Evolutionary conservation across 2,113 vertebrate species (phyloP).

Genomic region (Aythya baeri): DNA sequence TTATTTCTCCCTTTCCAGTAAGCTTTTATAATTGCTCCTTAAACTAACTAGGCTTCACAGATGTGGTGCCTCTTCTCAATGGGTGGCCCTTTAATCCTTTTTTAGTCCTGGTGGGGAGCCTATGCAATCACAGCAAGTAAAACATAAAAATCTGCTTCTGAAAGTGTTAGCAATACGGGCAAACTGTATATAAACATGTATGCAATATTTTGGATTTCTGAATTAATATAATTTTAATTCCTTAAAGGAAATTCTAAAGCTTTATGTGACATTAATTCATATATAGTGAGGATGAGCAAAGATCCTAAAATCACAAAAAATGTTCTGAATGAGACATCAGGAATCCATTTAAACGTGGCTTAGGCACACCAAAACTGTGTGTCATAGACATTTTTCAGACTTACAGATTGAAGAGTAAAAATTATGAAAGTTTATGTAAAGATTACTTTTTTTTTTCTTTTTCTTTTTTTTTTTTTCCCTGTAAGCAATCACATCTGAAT

Average conservation of each 20-base stretch:
- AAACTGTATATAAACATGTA: not conserved
- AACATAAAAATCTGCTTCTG: not conserved
- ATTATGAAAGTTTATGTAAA: not conserved
- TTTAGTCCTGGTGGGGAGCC: not conserved
- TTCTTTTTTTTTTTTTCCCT: not conserved
- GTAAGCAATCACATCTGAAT: not conserved
- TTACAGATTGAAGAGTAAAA: not conserved
- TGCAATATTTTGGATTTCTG: not conserved
- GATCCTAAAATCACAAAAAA: not conserved
- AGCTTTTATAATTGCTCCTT: slow-evolving; percentile 8
- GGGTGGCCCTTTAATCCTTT: slow-evolving; percentile 3
- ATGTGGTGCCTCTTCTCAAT: not conserved
- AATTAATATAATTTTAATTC: not conserved
- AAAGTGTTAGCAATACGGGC: not conserved
- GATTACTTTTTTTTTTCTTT: not conserved
- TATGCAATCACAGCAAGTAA: not conserved
- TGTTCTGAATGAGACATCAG: not conserved
- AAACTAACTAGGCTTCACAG: slow-evolving; percentile 16
- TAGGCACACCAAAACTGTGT: not conserved
- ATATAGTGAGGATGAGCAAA: not conserved
- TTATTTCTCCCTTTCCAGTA: not conserved
- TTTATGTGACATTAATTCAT: not conserved
- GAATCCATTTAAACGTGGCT: not conserved
- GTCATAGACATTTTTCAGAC: not conserved
- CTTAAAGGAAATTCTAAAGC: not conserved